Conservation (phyloP, 2,888 invertebrate species). For the Pachycephus smyrnensis region DNA sequence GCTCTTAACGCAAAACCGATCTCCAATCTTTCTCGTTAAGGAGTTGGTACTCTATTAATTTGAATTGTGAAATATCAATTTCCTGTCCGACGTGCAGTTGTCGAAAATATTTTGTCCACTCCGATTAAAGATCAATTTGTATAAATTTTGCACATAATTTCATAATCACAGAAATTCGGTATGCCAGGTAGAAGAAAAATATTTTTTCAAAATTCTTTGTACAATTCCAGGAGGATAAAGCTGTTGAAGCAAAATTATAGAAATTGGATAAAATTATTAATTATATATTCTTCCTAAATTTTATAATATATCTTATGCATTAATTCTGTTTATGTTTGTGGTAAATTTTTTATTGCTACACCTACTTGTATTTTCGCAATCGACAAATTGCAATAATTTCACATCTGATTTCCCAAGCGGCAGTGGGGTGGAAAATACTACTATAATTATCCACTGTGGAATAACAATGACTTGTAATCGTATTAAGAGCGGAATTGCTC, state of each 20-base stretch:
- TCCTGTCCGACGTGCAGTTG: neutral
- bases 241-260: neutral
- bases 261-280: neutral
- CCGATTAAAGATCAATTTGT: neutral
- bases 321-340: neutral
- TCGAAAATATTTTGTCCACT: neutral
- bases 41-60: neutral
- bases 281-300: neutral
- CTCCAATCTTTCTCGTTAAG: neutral
- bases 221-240: too few relatives aligned
- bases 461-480: constrained; percentile 16
- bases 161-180: neutral
- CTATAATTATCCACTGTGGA: neutral
- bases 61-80: neutral
- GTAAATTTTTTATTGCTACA: neutral
- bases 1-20: neutral
- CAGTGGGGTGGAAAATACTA: constrained; percentile 1
- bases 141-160: neutral
- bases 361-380: neutral
- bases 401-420: constrained; percentile 13
- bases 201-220: neutral
- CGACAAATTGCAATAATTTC: constrained; percentile 8
- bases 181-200: neutral
- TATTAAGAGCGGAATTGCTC: constrained; percentile 8
- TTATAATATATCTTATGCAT: too few relatives aligned